Evolutionary conservation across 2,797 vertebrate genomes (phyloP), one percentile per base, ranked within the genome.

Genomic region (Hoplostethus mediterraneus): DNA sequence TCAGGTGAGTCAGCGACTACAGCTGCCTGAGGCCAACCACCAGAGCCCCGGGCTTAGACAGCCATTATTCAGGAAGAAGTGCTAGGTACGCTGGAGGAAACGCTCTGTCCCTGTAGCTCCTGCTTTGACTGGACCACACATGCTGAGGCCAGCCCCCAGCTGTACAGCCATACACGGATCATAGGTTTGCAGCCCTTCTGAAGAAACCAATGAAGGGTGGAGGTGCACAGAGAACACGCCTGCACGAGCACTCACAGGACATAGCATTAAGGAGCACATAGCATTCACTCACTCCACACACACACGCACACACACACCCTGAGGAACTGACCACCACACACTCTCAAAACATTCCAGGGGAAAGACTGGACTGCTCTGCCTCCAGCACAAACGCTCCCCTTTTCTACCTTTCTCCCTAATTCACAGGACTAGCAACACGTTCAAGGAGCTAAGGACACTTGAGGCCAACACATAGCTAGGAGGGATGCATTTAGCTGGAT

Each of bases 261-360:
- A 55, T 25, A 62, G 11, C 8, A 10, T 42, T 42, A 10, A 42
- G 40, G 40, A 28, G 40, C 40, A 7, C 40, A 45, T 63, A 53
- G 36, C 68, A 38, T 42, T 59, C 55, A 65, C 60, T 28, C 28
- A 28, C 28, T 28, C 28, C 6, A 36, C 33, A 36, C 33, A 36
- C 64, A 73, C 55, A 56, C 53, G 57, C 25, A 65, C 48, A 47
- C 48, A 55, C 57, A 55, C 48, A 79, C 54, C 72, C 56, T 10
- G 57, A 80, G 59, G 64, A 88, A 79, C 85, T 88, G 85, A 89
- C 81, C 64, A 75, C 74, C 76, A 72, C 89, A 90, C 81, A 87
- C 84, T 88, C 89, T 81, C 82, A 85, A 82, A 87, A 91, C 90
- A 87, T 90, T 90, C 84, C 82, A 67, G 48, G 54, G 76, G 51